Percentiles rank a stretch among this genome's conserved stretches.
Evolutionary conservation across 1,140 invertebrate genomes (phyloP).

Genomic region (Procambarus clarkii): DNA sequence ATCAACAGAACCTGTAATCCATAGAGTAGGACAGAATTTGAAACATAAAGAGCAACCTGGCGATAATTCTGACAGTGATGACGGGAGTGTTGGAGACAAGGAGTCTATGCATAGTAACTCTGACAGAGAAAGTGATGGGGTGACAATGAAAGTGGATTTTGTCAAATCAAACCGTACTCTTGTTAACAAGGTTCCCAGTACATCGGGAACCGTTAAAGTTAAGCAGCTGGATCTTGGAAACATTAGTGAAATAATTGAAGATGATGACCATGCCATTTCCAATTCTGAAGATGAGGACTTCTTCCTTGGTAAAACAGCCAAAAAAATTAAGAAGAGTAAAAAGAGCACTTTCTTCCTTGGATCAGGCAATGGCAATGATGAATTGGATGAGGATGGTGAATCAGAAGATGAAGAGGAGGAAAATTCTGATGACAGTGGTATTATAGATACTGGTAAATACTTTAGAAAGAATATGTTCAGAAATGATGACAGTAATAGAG

Average conservation of each 20-base stretch:
- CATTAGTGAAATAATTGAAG: background rate
- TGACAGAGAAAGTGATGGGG: background rate
- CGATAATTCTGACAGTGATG: background rate
- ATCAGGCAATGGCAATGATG: background rate
- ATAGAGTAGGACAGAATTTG: background rate
- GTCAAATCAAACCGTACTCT: background rate
- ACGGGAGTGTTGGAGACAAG: background rate
- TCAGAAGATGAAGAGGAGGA: background rate
- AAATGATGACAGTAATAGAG: background rate
- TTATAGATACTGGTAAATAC: constrained; percentile 5
- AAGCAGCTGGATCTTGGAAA: constrained; percentile 6
- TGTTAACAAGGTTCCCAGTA: background rate
- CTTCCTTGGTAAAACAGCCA: background rate
- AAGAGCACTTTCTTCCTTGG: constrained; percentile 18
- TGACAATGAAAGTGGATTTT: background rate
- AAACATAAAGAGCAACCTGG: background rate
- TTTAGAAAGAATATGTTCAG: constrained; percentile 23
- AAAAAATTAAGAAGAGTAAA: background rate
- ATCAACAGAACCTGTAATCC: background rate
- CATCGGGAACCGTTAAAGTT: background rate
- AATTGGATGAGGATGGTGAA: background rate
- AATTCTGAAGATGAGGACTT: constrained; percentile 12
- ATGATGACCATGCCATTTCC: background rate
- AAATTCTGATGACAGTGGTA: background rate
- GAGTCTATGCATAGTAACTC: background rate